Percentiles rank a stretch among this genome's conserved stretches.
phyloP scores from a whole-genome alignment of 35 echinoderm and acorn worm genomes.

The Lytechinus variegatus region DNA sequence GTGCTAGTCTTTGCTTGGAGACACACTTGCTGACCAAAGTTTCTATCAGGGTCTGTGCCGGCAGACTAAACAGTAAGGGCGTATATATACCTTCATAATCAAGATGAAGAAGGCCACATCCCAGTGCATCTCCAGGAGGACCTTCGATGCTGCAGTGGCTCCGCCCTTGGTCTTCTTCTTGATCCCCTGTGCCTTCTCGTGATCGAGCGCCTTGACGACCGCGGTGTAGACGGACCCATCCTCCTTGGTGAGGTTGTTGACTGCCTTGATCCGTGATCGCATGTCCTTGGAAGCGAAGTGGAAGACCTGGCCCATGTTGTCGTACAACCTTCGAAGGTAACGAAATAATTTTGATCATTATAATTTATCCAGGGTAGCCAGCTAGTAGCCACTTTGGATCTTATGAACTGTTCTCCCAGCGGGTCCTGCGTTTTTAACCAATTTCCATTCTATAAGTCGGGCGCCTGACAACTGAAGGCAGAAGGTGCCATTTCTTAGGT shows the following conservation, averaged over 20 bases:
- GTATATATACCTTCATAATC: background rate
- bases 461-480: too few relatives aligned
- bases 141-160: background rate
- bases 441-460: too few relatives aligned
- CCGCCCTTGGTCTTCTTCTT: constrained; percentile 46
- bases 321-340: constrained; percentile 35
- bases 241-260: background rate
- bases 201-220: constrained; percentile 45
- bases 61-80: too few relatives aligned
- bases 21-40: too few relatives aligned
- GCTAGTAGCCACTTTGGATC: too few relatives aligned
- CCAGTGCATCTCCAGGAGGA: constrained; percentile 33
- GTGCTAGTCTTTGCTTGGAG: too few relatives aligned
- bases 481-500: too few relatives aligned
- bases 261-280: background rate
- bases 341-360: background rate
- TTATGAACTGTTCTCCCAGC: too few relatives aligned
- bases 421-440: too few relatives aligned
- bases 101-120: constrained; percentile 35
- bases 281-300: constrained; percentile 52
- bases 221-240: constrained; percentile 34
- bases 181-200: constrained; percentile 52
- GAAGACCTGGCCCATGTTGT: constrained; percentile 38
- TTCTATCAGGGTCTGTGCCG: too few relatives aligned
- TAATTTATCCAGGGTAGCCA: too few relatives aligned